Conservation (phyloP, 2,113 vertebrate genomes). For the Azemiops feae region DNA sequence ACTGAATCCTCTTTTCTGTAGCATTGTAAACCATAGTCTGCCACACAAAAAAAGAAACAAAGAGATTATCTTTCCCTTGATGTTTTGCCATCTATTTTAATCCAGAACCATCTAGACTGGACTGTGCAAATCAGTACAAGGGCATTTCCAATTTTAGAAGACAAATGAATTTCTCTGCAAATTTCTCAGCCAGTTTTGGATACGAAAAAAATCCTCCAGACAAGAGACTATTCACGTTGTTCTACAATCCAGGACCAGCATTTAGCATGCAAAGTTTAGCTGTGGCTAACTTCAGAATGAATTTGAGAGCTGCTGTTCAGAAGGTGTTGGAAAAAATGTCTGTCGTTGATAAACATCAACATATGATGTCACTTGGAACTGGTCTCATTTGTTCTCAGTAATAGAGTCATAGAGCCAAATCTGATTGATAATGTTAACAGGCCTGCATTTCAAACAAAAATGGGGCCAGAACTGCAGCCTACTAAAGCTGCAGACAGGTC, state of each 20-base stretch:
- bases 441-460: background rate
- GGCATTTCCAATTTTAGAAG: background rate
- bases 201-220: background rate
- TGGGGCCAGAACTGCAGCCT: no score
- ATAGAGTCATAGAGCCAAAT: background rate
- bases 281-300: background rate
- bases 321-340: background rate
- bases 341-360: background rate
- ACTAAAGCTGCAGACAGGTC: background rate
- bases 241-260: background rate
- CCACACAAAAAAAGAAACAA: constrained; percentile 19
- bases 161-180: background rate
- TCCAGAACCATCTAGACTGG: background rate
- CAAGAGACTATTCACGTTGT: background rate
- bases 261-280: background rate
- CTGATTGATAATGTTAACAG: background rate
- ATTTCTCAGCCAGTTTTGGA: background rate
- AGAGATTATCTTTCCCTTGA: background rate
- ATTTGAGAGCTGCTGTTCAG: background rate
- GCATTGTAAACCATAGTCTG: constrained; percentile 79
- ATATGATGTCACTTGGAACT: background rate
- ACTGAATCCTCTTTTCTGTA: constrained; percentile 73
- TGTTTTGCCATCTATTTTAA: background rate
- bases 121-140: background rate
- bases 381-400: background rate